Base-by-base conservation (phyloP, 2,888 invertebrate species). In the Nowickia ferox region DNA sequence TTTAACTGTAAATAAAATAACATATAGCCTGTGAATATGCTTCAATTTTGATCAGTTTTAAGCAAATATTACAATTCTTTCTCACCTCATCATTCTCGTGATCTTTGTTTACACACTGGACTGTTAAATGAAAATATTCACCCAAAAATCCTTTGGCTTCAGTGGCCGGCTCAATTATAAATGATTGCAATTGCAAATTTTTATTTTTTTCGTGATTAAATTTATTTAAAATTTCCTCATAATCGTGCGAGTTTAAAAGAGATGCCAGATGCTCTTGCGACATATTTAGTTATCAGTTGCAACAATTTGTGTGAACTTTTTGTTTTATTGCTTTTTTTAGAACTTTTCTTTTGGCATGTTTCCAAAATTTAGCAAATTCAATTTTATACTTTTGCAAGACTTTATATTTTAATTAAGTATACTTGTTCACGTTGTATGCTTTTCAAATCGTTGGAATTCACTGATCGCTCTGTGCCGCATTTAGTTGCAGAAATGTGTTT, bases 131-230 rank as follows among this genome's bases (percentile, higher is more conserved):
- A 84, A 89, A 91, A 88, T 92, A 92, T 71, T 92, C 91, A 17
- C 92, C 92, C 53, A 92, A 88, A 88, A 89, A 92, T 2, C 92
- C 92, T 59, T 89, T 84, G 1, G 88, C 89, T 40, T 89, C 89
- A 42, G 72, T 79, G 9, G 86, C 88, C 10, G 88, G 30, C 9
- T 15, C 17, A 13, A 89, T 65, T 30, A 44, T 42, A 74, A 79
- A 89, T 30, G 89, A 81, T 57, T 87, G n/a, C 0, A 90, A 76
- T 15, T 87, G 75, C 10, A 79, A 78, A 17, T 86, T 59, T 0
- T 53, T 55, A 17, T 57, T 53, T 4, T 61, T 53, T 57, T 85
- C 53, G 13, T 72, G 51, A 6, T 77, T 13, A 9, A 72, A 19
- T 46, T 84, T 77, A 13, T 9, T 44, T 22, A 91, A 84, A 40